Conservation (phyloP, 2,797 vertebrate species). For the Spondyliosoma cantharus region DNA sequence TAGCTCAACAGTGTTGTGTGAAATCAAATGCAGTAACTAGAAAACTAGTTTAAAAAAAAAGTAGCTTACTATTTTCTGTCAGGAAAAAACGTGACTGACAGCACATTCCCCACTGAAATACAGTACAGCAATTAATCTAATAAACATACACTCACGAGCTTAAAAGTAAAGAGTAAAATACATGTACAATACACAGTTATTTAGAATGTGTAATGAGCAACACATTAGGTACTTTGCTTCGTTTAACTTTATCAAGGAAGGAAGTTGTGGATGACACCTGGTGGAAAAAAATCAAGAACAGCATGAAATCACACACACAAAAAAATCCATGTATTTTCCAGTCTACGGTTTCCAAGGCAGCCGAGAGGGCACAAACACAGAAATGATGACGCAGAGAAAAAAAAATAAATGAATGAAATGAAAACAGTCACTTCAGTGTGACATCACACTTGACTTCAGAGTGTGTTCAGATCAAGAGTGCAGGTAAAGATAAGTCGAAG, state of each 20-base stretch:
- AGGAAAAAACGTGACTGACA: too few relatives aligned
- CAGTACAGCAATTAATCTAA: not conserved
- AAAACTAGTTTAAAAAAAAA: too few relatives aligned
- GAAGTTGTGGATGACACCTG: not conserved
- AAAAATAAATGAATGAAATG: not conserved
- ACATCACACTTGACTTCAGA: constrained; percentile 48
- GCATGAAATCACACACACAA: not conserved
- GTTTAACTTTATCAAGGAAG: not conserved
- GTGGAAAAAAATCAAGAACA: constrained; percentile 1
- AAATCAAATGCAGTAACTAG: too few relatives aligned
- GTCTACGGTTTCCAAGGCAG: not conserved
- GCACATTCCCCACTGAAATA: not conserved
- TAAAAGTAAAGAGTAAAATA: not conserved
- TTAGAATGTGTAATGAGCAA: not conserved
- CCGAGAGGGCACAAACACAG: not conserved
- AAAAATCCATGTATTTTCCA: not conserved
- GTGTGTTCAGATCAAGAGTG: constrained; percentile 54
- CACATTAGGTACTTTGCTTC: not conserved
- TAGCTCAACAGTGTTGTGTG: too few relatives aligned
- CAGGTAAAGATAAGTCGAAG: constrained; percentile 41
- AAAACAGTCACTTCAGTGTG: constrained; percentile 2
- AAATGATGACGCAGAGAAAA: constrained; percentile 4
- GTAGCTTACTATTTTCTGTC: too few relatives aligned
- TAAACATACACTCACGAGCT: not conserved
- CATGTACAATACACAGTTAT: not conserved